These are phyloP conservation scores for Esperia sulphurella DNA, from an alignment of 2,888 invertebrate genomes.

Conservation along the genomic window DNA sequence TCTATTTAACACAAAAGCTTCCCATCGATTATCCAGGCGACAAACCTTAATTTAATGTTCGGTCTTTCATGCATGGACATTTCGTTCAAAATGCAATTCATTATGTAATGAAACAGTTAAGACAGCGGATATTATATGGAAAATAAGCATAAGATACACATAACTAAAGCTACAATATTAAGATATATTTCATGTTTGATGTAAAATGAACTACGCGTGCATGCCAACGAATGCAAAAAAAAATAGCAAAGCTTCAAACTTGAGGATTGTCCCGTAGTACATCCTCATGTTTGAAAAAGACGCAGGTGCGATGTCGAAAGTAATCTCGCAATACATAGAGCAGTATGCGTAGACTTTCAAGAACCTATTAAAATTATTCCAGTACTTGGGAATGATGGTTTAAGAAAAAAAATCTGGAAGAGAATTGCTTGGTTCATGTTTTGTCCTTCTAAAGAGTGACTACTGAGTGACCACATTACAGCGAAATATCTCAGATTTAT, in stretches of 20 bases:
- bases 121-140: constrained; percentile 10
- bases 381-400: too few relatives aligned
- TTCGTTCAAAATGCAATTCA: constrained; percentile 5
- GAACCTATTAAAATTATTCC: too few relatives aligned
- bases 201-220: constrained; percentile 9
- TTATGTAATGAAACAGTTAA: constrained; percentile 2
- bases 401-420: too few relatives aligned
- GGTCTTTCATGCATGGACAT: neutral
- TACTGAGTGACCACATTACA: too few relatives aligned
- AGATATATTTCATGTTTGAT: constrained; percentile 5
- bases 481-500: too few relatives aligned
- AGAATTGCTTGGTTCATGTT: too few relatives aligned
- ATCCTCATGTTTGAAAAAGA: neutral
- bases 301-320: neutral
- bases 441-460: too few relatives aligned
- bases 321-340: too few relatives aligned
- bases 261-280: neutral
- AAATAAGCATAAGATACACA: constrained; percentile 13
- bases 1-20: constrained; percentile 53
- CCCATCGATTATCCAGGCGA: constrained; percentile 29
- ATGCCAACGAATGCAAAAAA: constrained; percentile 9
- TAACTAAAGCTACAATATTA: constrained; percentile 6
- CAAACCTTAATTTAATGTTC: neutral
- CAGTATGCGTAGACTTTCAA: too few relatives aligned
- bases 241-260: constrained; percentile 7